Conservation (phyloP, 2,797 vertebrate genomes). For the Meda fulgida region DNA sequence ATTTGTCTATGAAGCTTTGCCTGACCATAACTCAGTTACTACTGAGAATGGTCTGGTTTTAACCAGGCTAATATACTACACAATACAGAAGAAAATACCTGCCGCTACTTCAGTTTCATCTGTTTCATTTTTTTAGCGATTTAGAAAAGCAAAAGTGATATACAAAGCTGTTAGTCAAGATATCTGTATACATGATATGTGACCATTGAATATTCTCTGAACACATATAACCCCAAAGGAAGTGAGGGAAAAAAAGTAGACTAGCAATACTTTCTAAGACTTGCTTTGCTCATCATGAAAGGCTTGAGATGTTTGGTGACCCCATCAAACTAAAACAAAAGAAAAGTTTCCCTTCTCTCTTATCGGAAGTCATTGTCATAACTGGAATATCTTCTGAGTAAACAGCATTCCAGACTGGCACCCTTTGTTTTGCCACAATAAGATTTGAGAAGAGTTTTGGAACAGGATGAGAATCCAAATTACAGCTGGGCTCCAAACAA, state of each 20-base stretch:
- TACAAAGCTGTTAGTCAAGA: background rate
- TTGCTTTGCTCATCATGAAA: constrained; percentile 3
- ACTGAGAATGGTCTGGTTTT: too few relatives aligned
- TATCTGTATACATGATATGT: background rate
- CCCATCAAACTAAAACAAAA: constrained; percentile 34
- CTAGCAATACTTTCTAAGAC: background rate
- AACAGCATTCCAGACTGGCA: constrained; percentile 58
- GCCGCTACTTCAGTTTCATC: background rate
- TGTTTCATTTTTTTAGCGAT: background rate
- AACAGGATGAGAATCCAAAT: constrained; percentile 43
- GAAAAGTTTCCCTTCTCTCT: constrained; percentile 40
- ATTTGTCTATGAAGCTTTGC: too few relatives aligned
- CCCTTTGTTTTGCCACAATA: constrained; percentile 49
- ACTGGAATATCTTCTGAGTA: constrained; percentile 50
- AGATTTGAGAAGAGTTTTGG: constrained; percentile 43
- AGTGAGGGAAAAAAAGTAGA: too few relatives aligned
- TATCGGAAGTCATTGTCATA: constrained; percentile 51
- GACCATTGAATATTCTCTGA: background rate
- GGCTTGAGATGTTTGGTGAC: constrained; percentile 37
- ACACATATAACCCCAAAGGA: background rate
- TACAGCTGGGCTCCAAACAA: constrained; percentile 31
- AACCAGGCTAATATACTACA: background rate
- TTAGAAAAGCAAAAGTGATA: background rate
- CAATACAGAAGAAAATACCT: background rate
- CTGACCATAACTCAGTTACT: too few relatives aligned